Base-by-base conservation (phyloP, 2,888 invertebrate species). In the Amblyteles armatorius region DNA sequence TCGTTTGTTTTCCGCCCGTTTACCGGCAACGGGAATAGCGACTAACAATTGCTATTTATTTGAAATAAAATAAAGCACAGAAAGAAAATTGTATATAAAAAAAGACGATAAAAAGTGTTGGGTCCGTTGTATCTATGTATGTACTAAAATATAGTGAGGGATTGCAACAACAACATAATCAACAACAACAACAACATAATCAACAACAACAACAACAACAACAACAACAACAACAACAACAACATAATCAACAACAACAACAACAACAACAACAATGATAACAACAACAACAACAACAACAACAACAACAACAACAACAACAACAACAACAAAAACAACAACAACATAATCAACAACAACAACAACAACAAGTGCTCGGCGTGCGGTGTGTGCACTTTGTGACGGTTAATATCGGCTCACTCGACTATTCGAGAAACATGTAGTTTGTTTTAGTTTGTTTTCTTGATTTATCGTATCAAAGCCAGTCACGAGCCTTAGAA, bases 331-430 rank as follows among this genome's bases (percentile, higher is more conserved):
- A 22, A 22, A 48, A 29, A 44, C 40, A 72, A 36, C 36, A 69
- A 6, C 16, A 52, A 48, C 5, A 48, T n/a, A n/a, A n/a, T 36
- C n/a, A 16, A 55, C 5, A 71, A 19, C 9, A 52, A 52, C 11
- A 2, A 33, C n/a, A 19, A 26, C 7, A 44, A 29, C 60, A 33
- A 63, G 63, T 63, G 63, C 33, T 29, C 63, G 13, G 11, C 36
- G 26, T n/a, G 44, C 60, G n/a, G 73, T 73, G 60, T 44, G 48
- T 48, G 74, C 63, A 29, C 44, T 74, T 26, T 63, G 48, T 63
- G 3, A 63, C 74, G 60, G 29, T 44, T 48, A 19, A 40, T 57
- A 22, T 4, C 19, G 52, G 29, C 36, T 19, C 29, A 40, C 55
- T 57, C 55, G 40, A 22, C 40, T 0, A 7, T 60, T 9, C n/a